Percentiles rank a stretch among this genome's conserved stretches.
phyloP scores from a whole-genome alignment of 2,797 vertebrate genomes.

The Helicolenus hilgendorfi region DNA sequence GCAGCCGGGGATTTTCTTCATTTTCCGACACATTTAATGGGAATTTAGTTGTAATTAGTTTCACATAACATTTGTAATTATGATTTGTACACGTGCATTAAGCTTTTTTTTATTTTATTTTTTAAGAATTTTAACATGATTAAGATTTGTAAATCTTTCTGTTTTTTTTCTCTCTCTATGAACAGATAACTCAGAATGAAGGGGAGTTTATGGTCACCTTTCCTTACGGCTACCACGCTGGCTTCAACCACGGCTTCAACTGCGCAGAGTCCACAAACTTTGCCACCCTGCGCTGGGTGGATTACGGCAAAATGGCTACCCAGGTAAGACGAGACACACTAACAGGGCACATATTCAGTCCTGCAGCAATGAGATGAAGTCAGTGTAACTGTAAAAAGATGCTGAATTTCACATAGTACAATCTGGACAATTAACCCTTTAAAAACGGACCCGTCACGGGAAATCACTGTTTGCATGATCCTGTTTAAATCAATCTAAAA shows the following conservation, averaged over 20 bases:
- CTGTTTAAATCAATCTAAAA: no score
- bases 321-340: slow-evolving; percentile 87
- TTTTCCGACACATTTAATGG: background rate
- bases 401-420: background rate
- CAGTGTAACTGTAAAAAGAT: background rate
- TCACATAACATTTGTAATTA: background rate
- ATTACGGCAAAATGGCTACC: slow-evolving; percentile 98
- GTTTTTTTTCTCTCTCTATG: background rate
- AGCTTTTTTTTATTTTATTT: background rate
- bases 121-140: background rate
- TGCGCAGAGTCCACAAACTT: slow-evolving; percentile 99
- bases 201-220: slow-evolving; percentile 99
- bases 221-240: slow-evolving; percentile 97
- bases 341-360: background rate
- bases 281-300: slow-evolving; percentile 97
- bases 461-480: no score
- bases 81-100: background rate
- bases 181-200: slow-evolving; percentile 97
- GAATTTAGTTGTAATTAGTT: background rate
- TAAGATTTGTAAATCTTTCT: background rate
- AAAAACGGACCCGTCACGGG: no score
- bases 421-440: background rate
- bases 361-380: background rate
- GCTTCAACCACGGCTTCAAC: slow-evolving; percentile 99
- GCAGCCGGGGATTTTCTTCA: background rate